phyloP scores from a whole-genome alignment of 64 coral and sea anemone species.

The Montipora foliosa region DNA sequence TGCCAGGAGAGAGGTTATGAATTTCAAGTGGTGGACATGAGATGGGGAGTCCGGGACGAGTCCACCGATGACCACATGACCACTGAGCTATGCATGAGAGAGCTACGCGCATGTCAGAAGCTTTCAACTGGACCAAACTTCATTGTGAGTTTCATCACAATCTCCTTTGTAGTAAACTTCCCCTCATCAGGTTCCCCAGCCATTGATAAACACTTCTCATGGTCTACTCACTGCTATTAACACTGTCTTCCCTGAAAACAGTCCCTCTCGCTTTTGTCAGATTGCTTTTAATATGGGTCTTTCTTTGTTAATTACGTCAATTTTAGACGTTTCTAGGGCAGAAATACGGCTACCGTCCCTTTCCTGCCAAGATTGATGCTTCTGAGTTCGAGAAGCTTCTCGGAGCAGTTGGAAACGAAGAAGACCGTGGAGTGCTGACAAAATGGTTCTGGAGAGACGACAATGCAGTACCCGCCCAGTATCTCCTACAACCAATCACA shows the following conservation, averaged over 20 bases:
- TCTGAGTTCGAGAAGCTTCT: constrained; percentile 83
- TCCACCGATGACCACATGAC: constrained; percentile 99
- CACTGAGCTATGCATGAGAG: constrained; percentile 95
- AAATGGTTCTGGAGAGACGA: constrained; percentile 88
- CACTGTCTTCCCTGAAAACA: neutral
- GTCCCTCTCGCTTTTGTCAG: too few relatives aligned
- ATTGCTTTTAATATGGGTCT: neutral
- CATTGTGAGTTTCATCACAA: constrained; percentile 68
- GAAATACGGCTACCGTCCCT: constrained; percentile 95
- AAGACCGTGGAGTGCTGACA: constrained; percentile 61
- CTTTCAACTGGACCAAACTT: constrained; percentile 98
- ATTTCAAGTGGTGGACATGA: constrained; percentile 98
- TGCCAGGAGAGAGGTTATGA: constrained; percentile 96
- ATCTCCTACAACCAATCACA: constrained; percentile 90
- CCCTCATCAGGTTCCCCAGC: neutral
- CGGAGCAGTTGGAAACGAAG: constrained; percentile 31
- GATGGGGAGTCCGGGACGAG: constrained; percentile 98
- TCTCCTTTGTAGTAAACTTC: neutral
- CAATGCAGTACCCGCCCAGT: constrained; percentile 84
- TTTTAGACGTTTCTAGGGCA: constrained; percentile 95
- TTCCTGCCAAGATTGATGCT: constrained; percentile 78
- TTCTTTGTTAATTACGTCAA: neutral
- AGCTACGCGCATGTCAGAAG: constrained; percentile 93
- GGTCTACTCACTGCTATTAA: neutral
- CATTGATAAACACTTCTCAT: neutral